Percentiles rank a stretch among this genome's conserved stretches.
These are phyloP conservation scores for Adelosebastes latens DNA, from an alignment of 2,797 vertebrate genomes.

Conservation along the genomic window DNA sequence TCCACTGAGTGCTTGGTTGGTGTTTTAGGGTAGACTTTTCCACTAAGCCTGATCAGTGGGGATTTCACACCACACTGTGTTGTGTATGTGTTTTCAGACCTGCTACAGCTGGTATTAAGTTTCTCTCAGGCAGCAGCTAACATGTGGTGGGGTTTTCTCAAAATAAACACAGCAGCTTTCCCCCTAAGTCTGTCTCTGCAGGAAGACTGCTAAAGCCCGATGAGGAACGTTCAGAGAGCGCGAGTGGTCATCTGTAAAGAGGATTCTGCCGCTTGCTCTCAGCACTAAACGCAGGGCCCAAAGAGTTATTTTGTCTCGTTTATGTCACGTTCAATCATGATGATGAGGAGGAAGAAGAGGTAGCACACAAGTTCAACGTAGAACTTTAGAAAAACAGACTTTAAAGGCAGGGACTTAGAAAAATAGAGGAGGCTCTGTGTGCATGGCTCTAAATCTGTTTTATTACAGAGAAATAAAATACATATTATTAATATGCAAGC, in stretches of 20 bases:
- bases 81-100: slow-evolving; percentile 9
- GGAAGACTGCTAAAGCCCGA: neutral
- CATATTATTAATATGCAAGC: neutral
- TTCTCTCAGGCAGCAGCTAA: neutral
- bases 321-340: slow-evolving; percentile 34
- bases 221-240: neutral
- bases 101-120: slow-evolving; percentile 1
- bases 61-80: slow-evolving; percentile 25
- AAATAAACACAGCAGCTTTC: slow-evolving; percentile 22
- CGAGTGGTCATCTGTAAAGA: slow-evolving; percentile 29
- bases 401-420: neutral
- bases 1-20: neutral
- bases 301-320: slow-evolving; percentile 31
- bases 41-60: slow-evolving; percentile 19
- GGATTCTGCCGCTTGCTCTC: slow-evolving; percentile 16
- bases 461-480: neutral
- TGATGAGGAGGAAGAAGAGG: slow-evolving; percentile 3
- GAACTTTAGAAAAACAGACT: neutral
- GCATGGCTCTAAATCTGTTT: neutral
- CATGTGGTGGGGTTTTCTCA: slow-evolving; percentile 7
- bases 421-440: neutral
- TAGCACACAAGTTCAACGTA: neutral
- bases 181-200: slow-evolving; percentile 4
- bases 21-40: neutral
- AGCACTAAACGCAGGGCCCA: neutral